These are phyloP conservation scores for Drosophila simulans DNA, from an alignment of 1,140 invertebrate genomes.

Conservation along the genomic window DNA sequence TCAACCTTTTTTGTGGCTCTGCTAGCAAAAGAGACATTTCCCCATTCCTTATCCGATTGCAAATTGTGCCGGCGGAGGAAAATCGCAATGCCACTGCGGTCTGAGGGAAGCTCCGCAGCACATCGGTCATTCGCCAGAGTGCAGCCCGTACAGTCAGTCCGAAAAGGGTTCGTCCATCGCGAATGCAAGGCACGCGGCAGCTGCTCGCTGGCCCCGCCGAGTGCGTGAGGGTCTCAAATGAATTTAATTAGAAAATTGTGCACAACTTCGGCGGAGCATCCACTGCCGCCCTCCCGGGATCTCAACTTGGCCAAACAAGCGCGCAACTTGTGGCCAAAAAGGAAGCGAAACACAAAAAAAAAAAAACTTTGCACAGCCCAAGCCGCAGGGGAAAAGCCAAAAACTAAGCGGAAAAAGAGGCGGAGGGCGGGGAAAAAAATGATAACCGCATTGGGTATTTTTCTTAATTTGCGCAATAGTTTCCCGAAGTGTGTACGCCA, in stretches of 20 bases:
- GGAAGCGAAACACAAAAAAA: slow-evolving; percentile 22
- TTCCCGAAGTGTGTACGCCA: slow-evolving; percentile 31
- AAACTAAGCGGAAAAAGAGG: slow-evolving; percentile 39
- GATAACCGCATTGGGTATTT: slow-evolving; percentile 72
- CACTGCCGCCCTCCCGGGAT: slow-evolving; percentile 22
- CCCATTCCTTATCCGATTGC: slow-evolving; percentile 34
- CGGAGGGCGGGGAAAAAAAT: slow-evolving; percentile 44
- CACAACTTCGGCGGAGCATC: slow-evolving; percentile 57
- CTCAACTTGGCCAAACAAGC: slow-evolving; percentile 59
- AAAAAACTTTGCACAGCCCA: slow-evolving; percentile 41
- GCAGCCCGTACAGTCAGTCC: slow-evolving; percentile 35
- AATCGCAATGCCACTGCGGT: not conserved
- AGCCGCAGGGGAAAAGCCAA: slow-evolving; percentile 40
- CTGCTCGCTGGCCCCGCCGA: slow-evolving; percentile 37
- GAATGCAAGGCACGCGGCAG: slow-evolving; percentile 67
- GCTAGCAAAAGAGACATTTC: slow-evolving; percentile 26
- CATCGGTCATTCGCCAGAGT: slow-evolving; percentile 39
- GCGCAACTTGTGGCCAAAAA: slow-evolving; percentile 51
- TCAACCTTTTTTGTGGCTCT: slow-evolving; percentile 1
- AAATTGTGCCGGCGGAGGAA: slow-evolving; percentile 31
- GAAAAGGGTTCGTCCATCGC: slow-evolving; percentile 42
- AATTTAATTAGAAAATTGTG: slow-evolving; percentile 84
- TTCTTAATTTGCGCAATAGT: slow-evolving; percentile 71
- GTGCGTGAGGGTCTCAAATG: slow-evolving; percentile 82
- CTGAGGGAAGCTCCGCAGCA: slow-evolving; percentile 19